A percentile compares a stretch with the other conserved stretches of the same genome.
Evolutionary conservation across 2,797 vertebrate genomes (phyloP).

Genomic region (Alfaro cultratus): DNA sequence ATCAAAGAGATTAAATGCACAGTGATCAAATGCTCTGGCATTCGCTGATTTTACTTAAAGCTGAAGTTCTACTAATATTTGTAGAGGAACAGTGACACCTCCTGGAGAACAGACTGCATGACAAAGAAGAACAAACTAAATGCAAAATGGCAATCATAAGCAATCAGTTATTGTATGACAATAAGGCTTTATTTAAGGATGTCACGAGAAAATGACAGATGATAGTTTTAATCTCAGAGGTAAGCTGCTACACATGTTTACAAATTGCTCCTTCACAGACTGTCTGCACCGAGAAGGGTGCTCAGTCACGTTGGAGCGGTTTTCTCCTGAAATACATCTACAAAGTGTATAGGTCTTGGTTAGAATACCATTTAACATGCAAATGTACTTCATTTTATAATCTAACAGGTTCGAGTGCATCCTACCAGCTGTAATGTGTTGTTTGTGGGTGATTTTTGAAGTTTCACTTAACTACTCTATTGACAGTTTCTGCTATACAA

Average conservation of each 20-base stretch:
- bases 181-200: conserved; percentile 77
- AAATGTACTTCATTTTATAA: conserved; percentile 58
- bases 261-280: conserved; percentile 61
- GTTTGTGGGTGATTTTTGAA: conserved; percentile 39
- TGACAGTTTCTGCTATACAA: conserved; percentile 38
- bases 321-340: conserved; percentile 60
- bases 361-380: conserved; percentile 76
- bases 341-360: conserved; percentile 59
- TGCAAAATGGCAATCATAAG: conserved; percentile 4
- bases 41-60: neutral
- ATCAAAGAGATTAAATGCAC: neutral
- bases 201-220: conserved; percentile 60
- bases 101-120: conserved; percentile 42
- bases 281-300: conserved; percentile 55
- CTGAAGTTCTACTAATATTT: neutral
- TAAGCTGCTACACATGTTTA: conserved; percentile 63
- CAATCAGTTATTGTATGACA: conserved; percentile 51
- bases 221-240: conserved; percentile 49
- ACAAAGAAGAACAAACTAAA: neutral
- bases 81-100: conserved; percentile 68
- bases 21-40: neutral
- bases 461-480: conserved; percentile 48
- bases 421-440: conserved; percentile 42
- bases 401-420: conserved; percentile 54
- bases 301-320: conserved; percentile 42